phyloP scores from a whole-genome alignment of 2,113 vertebrate species.

The Nothobranchius furzeri region DNA sequence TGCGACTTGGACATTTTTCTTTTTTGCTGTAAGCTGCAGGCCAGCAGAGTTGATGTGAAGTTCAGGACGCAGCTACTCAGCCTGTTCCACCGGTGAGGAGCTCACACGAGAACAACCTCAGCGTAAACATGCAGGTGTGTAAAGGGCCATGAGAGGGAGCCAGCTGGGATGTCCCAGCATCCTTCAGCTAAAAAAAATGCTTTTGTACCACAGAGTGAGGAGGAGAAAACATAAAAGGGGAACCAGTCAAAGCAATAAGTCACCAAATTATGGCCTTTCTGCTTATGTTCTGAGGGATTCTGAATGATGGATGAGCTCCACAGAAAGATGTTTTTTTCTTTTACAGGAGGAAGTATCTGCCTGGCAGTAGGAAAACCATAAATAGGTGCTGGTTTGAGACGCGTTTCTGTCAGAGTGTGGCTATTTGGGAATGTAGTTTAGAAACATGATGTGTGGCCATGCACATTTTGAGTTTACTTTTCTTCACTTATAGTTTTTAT shows the following conservation, averaged over 20 bases:
- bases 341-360: slow-evolving; percentile 66
- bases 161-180: slow-evolving; percentile 8
- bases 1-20: slow-evolving; percentile 31
- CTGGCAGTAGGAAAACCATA: slow-evolving; percentile 76
- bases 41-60: slow-evolving; percentile 60
- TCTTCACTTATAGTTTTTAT: neutral
- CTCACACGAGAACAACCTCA: slow-evolving; percentile 29
- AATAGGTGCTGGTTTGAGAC: slow-evolving; percentile 79
- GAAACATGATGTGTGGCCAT: slow-evolving; percentile 64
- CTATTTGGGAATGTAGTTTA: slow-evolving; percentile 68
- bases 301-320: slow-evolving; percentile 75
- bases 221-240: slow-evolving; percentile 44
- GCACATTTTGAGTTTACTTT: slow-evolving; percentile 54
- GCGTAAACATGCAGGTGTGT: slow-evolving; percentile 13
- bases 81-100: slow-evolving; percentile 20
- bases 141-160: neutral
- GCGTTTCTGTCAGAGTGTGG: slow-evolving; percentile 71
- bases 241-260: slow-evolving; percentile 60
- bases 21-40: slow-evolving; percentile 39
- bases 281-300: slow-evolving; percentile 72
- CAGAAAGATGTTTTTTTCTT: slow-evolving; percentile 58
- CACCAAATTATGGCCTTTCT: slow-evolving; percentile 69
- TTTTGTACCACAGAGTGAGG: slow-evolving; percentile 6
- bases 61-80: slow-evolving; percentile 60
- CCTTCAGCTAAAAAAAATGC: slow-evolving; percentile 26